Conservation (phyloP, 2,797 vertebrate species). For the Botia kubotai region DNA sequence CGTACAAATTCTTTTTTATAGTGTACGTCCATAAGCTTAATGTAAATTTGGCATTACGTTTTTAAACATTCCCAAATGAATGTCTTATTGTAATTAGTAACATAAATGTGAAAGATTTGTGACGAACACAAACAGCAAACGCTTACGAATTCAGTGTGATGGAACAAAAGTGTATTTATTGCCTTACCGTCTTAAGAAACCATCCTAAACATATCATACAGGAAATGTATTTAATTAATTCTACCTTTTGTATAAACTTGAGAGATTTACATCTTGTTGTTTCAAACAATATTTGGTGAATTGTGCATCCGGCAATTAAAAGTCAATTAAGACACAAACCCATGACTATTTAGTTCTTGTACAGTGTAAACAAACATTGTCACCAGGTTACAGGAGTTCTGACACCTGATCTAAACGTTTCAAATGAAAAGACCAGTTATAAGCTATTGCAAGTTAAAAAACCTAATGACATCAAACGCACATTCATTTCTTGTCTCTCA, state of each 20-base stretch:
- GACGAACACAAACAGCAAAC: conserved; percentile 18
- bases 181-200: conserved; percentile 18
- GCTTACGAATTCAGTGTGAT: conserved; percentile 42
- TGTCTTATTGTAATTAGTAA: conserved; percentile 2
- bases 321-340: conserved; percentile 35
- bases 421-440: neutral
- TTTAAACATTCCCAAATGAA: conserved; percentile 14
- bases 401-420: neutral
- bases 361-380: conserved; percentile 23
- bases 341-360: neutral
- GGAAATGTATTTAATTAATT: conserved; percentile 24
- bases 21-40: neutral
- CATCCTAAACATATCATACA: conserved; percentile 47
- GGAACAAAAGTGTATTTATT: conserved; percentile 52
- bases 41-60: conserved; percentile 28
- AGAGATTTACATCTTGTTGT: conserved; percentile 5
- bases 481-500: too few species aligned
- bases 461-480: too few species aligned
- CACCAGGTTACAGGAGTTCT: neutral
- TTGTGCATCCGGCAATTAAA: conserved; percentile 15
- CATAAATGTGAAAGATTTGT: conserved; percentile 32
- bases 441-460: neutral
- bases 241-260: conserved; percentile 33
- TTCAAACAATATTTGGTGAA: conserved; percentile 26
- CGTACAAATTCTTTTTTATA: neutral